Evolutionary conservation across 2,888 invertebrate genomes (phyloP), one percentile per base, ranked within the genome.

Genomic region (Agriotes lineatus): DNA sequence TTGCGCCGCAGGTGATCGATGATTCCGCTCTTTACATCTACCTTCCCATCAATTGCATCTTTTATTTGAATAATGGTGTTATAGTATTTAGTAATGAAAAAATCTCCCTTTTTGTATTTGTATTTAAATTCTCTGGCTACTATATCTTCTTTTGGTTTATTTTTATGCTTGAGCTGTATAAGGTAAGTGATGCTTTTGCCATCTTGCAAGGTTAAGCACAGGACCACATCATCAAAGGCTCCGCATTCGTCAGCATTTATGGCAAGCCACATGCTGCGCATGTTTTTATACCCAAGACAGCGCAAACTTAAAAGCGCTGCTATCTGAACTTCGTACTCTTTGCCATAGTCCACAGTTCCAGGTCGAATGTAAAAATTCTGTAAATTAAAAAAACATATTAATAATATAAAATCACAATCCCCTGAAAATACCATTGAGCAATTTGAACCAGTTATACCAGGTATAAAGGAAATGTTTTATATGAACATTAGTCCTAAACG

Each of bases 151-250:
- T 16, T 0, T n/a, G 44, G 19, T 22, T 33, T 14, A 10, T 12
- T 9, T 16, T 50, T 22, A 45, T 52, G 25, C 14, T 61, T 61
- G 4, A 52, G 12, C 14, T 61, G 61, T 6, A 61, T 52, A 5
- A 61, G 45, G 10, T 50, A 61, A n/a, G 18, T 48, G 2, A 22
- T 19, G n/a, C 35, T 22, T n/a, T 37, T 30, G 4, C 20, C 20
- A 7, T 33, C 10, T 61, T 30, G 1, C 1, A 14, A 16, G 30
- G 44, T 4, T 30, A 35, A 10, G 14, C 45, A 18, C n/a, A 45
- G 16, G 10, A 60, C 50, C 14, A 61, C 30, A 42, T 65, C 61
- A 33, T 61, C 50, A n/a, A n/a, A n/a, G n/a, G n/a, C n/a, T n/a
- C n/a, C n/a, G n/a, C n/a, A n/a, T n/a, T n/a, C n/a, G n/a, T 65